A percentile compares a stretch with the other conserved stretches of the same genome.
phyloP scores from a whole-genome alignment of 1,140 invertebrate genomes.

The Drosophila sp. region DNA sequence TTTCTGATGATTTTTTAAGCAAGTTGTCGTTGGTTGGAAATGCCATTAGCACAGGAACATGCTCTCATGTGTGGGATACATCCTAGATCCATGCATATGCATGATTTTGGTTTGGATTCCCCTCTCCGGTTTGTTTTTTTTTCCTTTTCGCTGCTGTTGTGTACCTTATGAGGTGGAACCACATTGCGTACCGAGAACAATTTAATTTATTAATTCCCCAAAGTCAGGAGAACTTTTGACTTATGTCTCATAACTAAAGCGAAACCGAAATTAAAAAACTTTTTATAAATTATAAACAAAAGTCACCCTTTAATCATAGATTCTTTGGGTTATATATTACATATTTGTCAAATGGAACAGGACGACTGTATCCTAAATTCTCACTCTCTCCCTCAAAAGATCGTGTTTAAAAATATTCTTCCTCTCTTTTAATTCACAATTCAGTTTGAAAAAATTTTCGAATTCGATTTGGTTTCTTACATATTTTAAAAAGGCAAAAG shows the following conservation, averaged over 20 bases:
- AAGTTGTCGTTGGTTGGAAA: slow-evolving; percentile 70
- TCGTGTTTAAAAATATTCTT: too few relatives aligned
- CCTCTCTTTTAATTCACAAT: too few relatives aligned
- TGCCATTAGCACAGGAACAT: slow-evolving; percentile 62
- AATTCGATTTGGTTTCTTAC: too few relatives aligned
- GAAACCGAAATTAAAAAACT: neutral
- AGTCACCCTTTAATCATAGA: too few relatives aligned
- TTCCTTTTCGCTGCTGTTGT: slow-evolving; percentile 12
- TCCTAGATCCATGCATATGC: slow-evolving; percentile 64
- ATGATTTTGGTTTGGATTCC: slow-evolving; percentile 39
- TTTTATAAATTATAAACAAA: too few relatives aligned
- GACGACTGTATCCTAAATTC: too few relatives aligned
- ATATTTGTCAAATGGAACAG: too few relatives aligned
- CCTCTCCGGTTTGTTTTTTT: neutral
- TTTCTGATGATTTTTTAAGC: slow-evolving; percentile 73
- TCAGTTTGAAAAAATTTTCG: too few relatives aligned
- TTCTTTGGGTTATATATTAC: too few relatives aligned
- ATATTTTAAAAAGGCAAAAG: too few relatives aligned
- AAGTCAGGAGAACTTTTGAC: neutral
- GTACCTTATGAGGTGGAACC: neutral
- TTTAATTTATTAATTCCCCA: neutral
- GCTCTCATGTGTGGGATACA: slow-evolving; percentile 32
- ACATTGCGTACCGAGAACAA: neutral
- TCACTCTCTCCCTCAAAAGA: too few relatives aligned
- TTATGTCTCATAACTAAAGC: neutral